These are phyloP conservation scores for Heterochromis multidens DNA, from an alignment of 2,113 vertebrate genomes.

Conservation along the genomic window DNA sequence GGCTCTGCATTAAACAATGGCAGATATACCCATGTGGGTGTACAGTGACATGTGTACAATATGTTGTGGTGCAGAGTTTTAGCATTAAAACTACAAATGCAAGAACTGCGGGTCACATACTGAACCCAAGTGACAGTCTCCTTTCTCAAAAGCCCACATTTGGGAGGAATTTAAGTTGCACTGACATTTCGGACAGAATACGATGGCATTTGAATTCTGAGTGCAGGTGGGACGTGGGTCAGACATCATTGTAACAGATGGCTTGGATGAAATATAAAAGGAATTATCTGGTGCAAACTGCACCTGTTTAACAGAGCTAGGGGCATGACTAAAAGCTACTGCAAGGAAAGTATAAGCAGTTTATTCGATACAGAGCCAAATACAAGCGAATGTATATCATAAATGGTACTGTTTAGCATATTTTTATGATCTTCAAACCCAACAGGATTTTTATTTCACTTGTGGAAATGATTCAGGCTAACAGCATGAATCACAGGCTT, in stretches of 20 bases:
- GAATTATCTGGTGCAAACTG: background rate
- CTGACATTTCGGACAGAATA: constrained; percentile 67
- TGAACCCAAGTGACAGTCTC: constrained; percentile 17
- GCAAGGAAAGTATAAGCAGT: background rate
- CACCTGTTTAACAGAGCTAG: background rate
- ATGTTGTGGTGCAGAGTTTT: background rate
- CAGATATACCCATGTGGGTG: background rate
- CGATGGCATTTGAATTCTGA: constrained; percentile 61
- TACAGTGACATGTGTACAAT: background rate
- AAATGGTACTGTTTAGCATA: background rate
- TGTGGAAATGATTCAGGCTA: constrained; percentile 6
- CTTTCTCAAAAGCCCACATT: constrained; percentile 21
- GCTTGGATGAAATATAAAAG: background rate
- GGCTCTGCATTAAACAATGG: background rate
- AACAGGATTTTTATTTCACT: background rate
- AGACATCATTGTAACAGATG: constrained; percentile 26
- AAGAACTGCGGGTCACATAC: background rate
- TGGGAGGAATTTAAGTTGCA: constrained; percentile 37
- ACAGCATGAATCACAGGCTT: background rate
- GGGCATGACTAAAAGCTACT: background rate
- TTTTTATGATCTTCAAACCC: constrained; percentile 4
- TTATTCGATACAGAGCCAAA: background rate
- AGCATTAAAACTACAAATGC: constrained; percentile 7
- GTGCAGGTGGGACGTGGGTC: constrained; percentile 1
- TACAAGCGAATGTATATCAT: background rate